Conservation (phyloP, 2,113 vertebrate species). For the Anhinga rufa region DNA sequence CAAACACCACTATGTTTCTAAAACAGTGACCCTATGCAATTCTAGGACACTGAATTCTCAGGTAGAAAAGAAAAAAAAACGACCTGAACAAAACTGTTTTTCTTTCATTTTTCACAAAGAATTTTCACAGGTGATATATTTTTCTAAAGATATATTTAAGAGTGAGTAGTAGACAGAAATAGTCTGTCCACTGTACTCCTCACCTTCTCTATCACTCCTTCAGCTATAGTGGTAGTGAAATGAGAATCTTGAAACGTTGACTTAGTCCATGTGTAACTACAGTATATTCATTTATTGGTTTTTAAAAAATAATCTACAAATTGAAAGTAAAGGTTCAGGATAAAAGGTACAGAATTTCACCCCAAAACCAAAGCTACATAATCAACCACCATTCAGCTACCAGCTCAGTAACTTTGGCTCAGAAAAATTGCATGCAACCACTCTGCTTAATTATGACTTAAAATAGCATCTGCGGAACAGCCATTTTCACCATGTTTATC, state of each 20-base stretch:
- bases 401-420: background rate
- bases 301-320: background rate
- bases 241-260: background rate
- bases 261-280: background rate
- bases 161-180: background rate
- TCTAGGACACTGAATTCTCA: background rate
- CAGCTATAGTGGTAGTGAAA: background rate
- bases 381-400: background rate
- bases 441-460: slow-evolving; percentile 7
- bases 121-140: background rate
- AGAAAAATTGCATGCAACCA: background rate
- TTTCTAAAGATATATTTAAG: background rate
- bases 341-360: background rate
- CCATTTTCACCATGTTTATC: slow-evolving; percentile 46
- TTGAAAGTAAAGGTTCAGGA: background rate
- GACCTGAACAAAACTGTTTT: background rate
- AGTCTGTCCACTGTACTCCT: background rate
- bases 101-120: background rate
- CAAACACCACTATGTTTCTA: background rate
- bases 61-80: background rate
- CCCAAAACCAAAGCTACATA: background rate
- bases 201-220: background rate
- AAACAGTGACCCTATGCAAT: background rate
- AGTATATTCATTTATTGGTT: background rate
- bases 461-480: slow-evolving; percentile 37